phyloP scores from a whole-genome alignment of 2,888 invertebrate species.

The Imbricaverruca yamaguchii region DNA sequence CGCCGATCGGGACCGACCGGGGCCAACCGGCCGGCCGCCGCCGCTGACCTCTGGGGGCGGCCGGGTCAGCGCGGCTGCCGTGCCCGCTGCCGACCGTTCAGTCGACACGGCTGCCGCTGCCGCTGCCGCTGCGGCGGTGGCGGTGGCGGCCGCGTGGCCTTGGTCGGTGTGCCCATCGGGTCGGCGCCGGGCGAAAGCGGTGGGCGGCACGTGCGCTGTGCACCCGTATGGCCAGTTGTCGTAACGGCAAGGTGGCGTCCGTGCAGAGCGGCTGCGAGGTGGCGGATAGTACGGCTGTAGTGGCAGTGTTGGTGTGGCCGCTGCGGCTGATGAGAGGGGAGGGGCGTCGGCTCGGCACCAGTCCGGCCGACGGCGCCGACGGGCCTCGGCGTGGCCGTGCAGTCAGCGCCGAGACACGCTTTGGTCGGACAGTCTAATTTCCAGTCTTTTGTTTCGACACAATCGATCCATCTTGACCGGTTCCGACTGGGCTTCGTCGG shows the following conservation, averaged over 20 bases:
- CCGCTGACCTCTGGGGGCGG: background rate
- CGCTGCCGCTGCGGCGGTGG: too few species aligned
- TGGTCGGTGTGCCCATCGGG: background rate
- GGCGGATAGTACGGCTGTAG: too few species aligned
- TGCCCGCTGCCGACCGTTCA: background rate
- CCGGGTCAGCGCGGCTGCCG: background rate
- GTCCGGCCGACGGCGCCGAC: too few species aligned
- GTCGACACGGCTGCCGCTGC: too few species aligned
- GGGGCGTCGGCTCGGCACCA: background rate
- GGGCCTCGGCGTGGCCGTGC: too few species aligned
- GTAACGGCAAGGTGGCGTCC: too few species aligned
- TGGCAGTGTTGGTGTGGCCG: background rate
- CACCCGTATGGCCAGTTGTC: background rate
- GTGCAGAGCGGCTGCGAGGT: too few species aligned
- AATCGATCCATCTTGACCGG: slow-evolving; percentile 4
- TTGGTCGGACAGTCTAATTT: background rate
- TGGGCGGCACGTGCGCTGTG: background rate
- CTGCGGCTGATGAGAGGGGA: background rate
- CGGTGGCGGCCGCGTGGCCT: background rate
- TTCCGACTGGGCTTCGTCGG: background rate
- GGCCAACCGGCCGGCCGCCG: background rate
- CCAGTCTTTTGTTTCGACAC: background rate
- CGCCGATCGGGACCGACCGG: background rate
- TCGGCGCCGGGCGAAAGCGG: background rate
- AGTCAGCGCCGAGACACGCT: too few species aligned